Evolutionary conservation across 2,113 vertebrate species (phyloP).

Genomic region (Australoheros scitulus): DNA sequence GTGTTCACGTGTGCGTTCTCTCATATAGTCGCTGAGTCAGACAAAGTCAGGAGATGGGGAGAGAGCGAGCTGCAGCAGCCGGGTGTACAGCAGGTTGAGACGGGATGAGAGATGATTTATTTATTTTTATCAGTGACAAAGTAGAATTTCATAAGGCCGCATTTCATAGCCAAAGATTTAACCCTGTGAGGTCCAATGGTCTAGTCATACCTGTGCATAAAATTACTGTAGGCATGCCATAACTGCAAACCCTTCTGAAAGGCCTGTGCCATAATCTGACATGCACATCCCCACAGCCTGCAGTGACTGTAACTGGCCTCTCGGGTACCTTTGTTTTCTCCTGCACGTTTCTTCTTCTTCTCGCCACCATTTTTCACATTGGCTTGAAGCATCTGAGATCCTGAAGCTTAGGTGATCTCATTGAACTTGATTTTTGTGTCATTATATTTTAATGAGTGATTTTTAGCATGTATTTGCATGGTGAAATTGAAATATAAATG

Average conservation of each 20-base stretch:
- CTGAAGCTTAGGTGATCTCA: fast-evolving
- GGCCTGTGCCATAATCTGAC: background rate
- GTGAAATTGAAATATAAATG: background rate
- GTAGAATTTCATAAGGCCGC: background rate
- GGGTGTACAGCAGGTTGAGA: background rate
- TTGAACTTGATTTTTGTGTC: too few species aligned
- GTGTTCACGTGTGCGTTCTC: background rate
- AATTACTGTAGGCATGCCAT: background rate
- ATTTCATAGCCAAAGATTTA: background rate
- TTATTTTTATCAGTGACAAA: background rate
- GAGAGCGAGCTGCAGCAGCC: background rate
- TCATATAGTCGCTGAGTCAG: background rate
- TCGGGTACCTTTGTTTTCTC: background rate
- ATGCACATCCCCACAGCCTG: background rate
- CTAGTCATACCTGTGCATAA: fast-evolving
- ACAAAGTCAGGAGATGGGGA: background rate
- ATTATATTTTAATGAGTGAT: too few species aligned
- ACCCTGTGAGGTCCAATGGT: background rate
- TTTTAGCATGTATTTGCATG: background rate
- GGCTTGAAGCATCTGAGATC: background rate
- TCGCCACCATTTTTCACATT: background rate
- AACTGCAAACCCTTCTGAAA: background rate
- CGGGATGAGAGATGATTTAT: background rate
- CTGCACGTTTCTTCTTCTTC: background rate
- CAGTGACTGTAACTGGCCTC: background rate